Percentiles rank a stretch among this genome's conserved stretches.
phyloP scores from a whole-genome alignment of 2,888 invertebrate species.

The Tetranychus piercei region DNA sequence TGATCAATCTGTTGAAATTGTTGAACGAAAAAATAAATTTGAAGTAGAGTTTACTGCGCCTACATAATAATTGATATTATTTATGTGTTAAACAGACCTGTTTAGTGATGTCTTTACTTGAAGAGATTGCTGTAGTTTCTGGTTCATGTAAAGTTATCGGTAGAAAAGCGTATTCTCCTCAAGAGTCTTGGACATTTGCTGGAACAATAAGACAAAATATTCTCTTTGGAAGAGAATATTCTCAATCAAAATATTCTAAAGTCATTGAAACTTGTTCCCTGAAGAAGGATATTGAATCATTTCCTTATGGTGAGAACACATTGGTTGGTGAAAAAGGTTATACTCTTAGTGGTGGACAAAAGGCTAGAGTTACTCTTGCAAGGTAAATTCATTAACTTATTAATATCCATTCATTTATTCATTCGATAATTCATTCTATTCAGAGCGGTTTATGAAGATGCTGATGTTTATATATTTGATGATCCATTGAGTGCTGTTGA shows the following conservation, averaged over 20 bases:
- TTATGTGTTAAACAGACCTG: neutral
- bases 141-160: neutral
- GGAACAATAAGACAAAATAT: slow-evolving; percentile 6
- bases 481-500: slow-evolving; percentile 13
- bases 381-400: slow-evolving; percentile 28
- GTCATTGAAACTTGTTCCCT: slow-evolving; percentile 29
- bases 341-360: slow-evolving; percentile 40
- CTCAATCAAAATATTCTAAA: neutral
- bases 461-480: slow-evolving; percentile 10
- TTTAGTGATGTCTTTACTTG: neutral
- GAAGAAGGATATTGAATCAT: slow-evolving; percentile 33
- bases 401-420: neutral
- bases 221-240: neutral
- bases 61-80: too few relatives aligned
- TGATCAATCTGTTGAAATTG: too few relatives aligned
- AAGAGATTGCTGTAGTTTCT: neutral
- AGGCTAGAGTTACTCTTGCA: slow-evolving; percentile 39
- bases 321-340: slow-evolving; percentile 41
- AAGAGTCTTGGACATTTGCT: slow-evolving; percentile 10
- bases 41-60: too few relatives aligned
- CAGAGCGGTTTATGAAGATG: slow-evolving; percentile 10
- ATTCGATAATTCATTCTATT: neutral
- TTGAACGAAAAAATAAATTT: too few relatives aligned
- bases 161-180: slow-evolving; percentile 1
- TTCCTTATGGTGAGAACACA: slow-evolving; percentile 35